Evolutionary conservation across 2,113 vertebrate genomes (phyloP).

Genomic region (Boulengeromyrus knoepffleri): DNA sequence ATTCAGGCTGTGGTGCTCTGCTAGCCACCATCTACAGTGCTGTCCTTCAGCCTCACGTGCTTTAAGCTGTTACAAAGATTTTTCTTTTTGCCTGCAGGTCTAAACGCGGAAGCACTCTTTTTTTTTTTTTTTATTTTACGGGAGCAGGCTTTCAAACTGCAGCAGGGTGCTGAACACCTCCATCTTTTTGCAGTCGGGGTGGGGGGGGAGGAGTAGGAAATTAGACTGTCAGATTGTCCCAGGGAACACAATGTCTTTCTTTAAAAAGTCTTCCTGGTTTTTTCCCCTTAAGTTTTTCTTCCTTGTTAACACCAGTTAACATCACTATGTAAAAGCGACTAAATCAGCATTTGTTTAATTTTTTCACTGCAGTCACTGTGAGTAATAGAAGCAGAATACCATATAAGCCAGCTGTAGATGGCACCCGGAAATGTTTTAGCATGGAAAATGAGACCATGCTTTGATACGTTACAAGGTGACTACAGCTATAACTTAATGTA

Average conservation of each 20-base stretch:
- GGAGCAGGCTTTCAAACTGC: not conserved
- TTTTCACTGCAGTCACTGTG: not conserved
- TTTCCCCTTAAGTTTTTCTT: not conserved
- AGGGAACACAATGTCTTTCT: conserved; percentile 24
- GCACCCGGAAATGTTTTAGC: not conserved
- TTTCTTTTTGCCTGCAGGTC: not conserved
- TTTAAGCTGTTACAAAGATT: not conserved
- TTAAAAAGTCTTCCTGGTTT: conserved; percentile 19
- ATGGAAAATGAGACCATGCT: not conserved
- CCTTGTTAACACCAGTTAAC: conserved; percentile 6
- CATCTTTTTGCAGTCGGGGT: not conserved
- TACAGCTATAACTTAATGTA: not conserved
- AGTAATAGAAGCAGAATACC: not conserved
- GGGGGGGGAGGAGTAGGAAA: too few species aligned
- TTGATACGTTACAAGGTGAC: not conserved
- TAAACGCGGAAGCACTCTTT: not conserved
- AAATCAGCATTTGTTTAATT: not conserved
- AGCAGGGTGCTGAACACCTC: not conserved
- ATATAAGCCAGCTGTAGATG: not conserved
- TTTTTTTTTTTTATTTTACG: not conserved
- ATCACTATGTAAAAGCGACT: not conserved
- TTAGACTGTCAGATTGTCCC: conserved; percentile 5
- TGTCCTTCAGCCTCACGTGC: not conserved
- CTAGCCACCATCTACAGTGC: not conserved
- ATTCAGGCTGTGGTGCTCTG: not conserved